Evolutionary conservation across 2,888 invertebrate species (phyloP), one percentile per base, ranked within the genome.

Genomic region (Pegoplata infirma): DNA sequence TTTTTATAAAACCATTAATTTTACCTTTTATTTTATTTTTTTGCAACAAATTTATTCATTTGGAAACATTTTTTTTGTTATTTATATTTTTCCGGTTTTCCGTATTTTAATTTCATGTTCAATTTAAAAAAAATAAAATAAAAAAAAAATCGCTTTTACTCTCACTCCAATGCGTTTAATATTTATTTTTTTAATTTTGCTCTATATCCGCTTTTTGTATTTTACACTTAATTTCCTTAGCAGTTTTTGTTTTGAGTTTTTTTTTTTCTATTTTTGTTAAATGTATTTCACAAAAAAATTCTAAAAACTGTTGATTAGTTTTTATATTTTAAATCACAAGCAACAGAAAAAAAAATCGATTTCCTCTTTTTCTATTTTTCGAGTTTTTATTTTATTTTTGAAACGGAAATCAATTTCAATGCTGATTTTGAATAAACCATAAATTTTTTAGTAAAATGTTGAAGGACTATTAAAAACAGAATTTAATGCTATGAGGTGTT

Each of bases 391-490:
- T 32, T 5, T 10, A 32, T 46, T 63, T 36, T n/a, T n/a, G n/a
- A 12, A 55, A 58, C 47, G 66, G 71, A 72, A 76, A 67, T 72
- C 55, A 66, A 61, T 67, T 71, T 75, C 44, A 46, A 44, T 51
- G 56, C 28, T 51, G 14, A 36, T 36, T 51, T 64, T 21, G 25
- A 47, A 28, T 14, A 47, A 59, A 47, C 14, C 47, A 47, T 32
- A 61, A 32, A 46, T 46, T 23, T 49, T 51, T 51, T 51, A 23
- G 7, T 14, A n/a, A n/a, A 51, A 12, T 21, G n/a, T n/a, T 40
- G n/a, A 1, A 40, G 36, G 36, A n/a, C n/a, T n/a, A n/a, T 40
- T n/a, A n/a, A 40, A n/a, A 40, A 12, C n/a, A 40, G 12, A n/a
- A n/a, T n/a, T n/a, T n/a, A n/a, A 40, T 12, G n/a, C 36, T 40